These are phyloP conservation scores for Fissipunctia ypsillon DNA, from an alignment of 2,888 invertebrate genomes.

Conservation along the genomic window DNA sequence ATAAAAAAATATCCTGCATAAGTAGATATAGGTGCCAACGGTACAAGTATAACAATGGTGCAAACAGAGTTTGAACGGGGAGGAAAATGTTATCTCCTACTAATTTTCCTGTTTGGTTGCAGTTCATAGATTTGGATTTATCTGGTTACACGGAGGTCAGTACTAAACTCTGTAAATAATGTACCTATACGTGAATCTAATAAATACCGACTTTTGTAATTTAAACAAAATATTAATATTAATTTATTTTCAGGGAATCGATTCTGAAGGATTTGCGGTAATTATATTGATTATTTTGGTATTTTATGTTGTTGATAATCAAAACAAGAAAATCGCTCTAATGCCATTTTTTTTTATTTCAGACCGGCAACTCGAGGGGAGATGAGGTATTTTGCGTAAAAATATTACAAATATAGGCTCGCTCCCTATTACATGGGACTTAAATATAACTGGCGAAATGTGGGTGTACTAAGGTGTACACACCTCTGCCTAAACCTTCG, in stretches of 20 bases:
- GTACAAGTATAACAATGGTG: background rate
- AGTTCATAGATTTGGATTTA: conserved; percentile 85
- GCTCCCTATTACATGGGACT: too few relatives aligned
- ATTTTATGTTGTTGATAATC: background rate
- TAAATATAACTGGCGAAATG: too few relatives aligned
- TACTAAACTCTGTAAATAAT: conserved; percentile 13
- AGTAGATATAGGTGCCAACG: background rate
- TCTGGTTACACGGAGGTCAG: conserved; percentile 85
- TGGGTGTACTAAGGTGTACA: too few relatives aligned
- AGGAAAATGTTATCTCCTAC: background rate
- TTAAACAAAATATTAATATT: background rate
- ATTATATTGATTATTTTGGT: conserved; percentile 8
- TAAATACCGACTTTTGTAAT: background rate
- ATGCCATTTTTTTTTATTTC: conserved; percentile 35
- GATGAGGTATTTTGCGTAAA: conserved; percentile 74
- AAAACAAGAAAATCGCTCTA: background rate
- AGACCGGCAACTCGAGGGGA: conserved; percentile 83
- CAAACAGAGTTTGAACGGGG: too few relatives aligned
- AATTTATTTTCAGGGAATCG: conserved; percentile 79
- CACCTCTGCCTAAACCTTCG: too few relatives aligned
- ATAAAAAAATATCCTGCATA: too few relatives aligned
- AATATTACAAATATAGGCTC: background rate
- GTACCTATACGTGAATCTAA: background rate
- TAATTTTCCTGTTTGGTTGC: conserved; percentile 67
- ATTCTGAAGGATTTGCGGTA: conserved; percentile 86